Evolutionary conservation across 2,113 vertebrate species (phyloP).

Genomic region (Heterotilapia buettikoferi): DNA sequence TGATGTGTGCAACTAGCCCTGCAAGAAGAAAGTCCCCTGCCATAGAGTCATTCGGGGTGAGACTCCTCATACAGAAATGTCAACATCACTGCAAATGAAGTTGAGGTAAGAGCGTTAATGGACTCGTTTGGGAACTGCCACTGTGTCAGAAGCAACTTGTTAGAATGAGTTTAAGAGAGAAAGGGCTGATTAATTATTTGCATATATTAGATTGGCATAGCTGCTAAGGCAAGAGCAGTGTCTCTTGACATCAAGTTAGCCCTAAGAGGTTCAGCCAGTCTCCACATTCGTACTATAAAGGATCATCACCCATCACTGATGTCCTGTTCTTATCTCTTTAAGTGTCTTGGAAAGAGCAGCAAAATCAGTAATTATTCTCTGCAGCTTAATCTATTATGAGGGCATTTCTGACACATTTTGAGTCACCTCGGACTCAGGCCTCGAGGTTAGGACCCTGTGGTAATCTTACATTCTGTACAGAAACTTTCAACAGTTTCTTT

Average conservation of each 20-base stretch:
- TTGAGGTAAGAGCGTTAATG: slow-evolving; percentile 40
- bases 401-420: neutral
- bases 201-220: slow-evolving; percentile 43
- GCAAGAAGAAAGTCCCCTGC: neutral
- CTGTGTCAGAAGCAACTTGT: slow-evolving; percentile 57
- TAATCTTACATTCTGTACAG: slow-evolving; percentile 4
- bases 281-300: neutral
- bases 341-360: neutral
- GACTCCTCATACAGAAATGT: slow-evolving; percentile 32
- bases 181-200: slow-evolving; percentile 47
- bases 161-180: slow-evolving; percentile 37
- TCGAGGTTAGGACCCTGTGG: neutral
- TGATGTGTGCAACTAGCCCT: neutral
- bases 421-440: neutral
- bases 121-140: slow-evolving; percentile 55
- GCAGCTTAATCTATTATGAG: neutral
- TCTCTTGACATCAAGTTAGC: slow-evolving; percentile 22
- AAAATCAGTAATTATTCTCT: neutral
- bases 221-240: neutral
- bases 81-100: slow-evolving; percentile 41
- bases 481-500: slow-evolving; percentile 18
- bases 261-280: neutral
- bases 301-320: neutral
- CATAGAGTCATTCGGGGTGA: neutral
- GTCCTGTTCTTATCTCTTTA: neutral